Evolutionary conservation across 1,140 invertebrate species (phyloP), one percentile per base, ranked within the genome.

Genomic region (Phthorimaea operculella): DNA sequence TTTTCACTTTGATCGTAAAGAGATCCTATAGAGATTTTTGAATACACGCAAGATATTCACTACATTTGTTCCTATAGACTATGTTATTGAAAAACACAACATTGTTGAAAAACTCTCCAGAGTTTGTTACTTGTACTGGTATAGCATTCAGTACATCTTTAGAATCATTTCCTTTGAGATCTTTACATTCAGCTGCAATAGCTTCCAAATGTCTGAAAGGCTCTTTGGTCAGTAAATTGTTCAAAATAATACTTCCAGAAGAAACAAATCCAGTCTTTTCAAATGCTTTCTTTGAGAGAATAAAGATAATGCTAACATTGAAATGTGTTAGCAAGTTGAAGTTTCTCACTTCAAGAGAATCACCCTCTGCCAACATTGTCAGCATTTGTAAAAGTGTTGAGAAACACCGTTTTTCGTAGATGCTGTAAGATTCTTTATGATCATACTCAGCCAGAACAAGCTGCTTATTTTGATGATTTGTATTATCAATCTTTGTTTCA

Each of bases 1-100:
- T 42, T 8, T 42, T 2, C 39, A 8, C 39, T 42, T 42, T 2
- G 4, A n/a, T 14, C 14, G 8, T 14, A 47, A 47, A 47, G 1
- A 4, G 16, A 8, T 9, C 15, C 15, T 47, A 15, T 9, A 47
- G n/a, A 47, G 44, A 47, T 14, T 28, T 21, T 28, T 50, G 18
- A 50, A 50, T 50, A 50, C 16, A 34, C 4, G 44, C 11, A 45
- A 85, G 63, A 53, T 76, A 79, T 52, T 79, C 68, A 44, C 64
- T 70, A 65, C 82, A 83, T 67, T 76, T 78, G 53, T 85, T 81
- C 64, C 76, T 74, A 49, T 83, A 83, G 53, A 81, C 76, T 36
- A 80, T 83, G 51, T 85, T 85, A 55, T 85, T 85, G 54, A 80
- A 83, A 52, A 80, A 74, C 3, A 85, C 72, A 69, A 83, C 70